These are phyloP conservation scores for Camponotus fellah DNA, from an alignment of 2,888 invertebrate species.

Conservation along the genomic window DNA sequence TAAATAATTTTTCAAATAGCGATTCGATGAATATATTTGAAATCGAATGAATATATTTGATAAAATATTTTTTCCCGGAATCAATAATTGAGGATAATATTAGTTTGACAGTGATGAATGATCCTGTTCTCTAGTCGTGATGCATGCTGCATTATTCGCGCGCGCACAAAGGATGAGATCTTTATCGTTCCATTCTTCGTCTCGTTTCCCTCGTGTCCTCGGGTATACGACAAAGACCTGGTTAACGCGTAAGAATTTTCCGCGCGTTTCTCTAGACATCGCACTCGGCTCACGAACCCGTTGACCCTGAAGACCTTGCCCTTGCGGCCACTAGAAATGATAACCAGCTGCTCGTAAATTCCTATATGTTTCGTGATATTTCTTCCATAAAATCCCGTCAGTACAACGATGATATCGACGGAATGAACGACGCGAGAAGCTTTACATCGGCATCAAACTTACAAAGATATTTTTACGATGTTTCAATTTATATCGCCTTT, in stretches of 20 bases:
- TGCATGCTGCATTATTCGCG: conserved; percentile 23
- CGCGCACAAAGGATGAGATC: conserved; percentile 21
- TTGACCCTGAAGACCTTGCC: conserved; percentile 63
- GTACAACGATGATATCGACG: conserved; percentile 1
- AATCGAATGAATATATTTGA: background rate
- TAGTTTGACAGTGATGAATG: conserved; percentile 16
- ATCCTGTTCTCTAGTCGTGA: background rate
- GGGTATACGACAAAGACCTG: conserved; percentile 6
- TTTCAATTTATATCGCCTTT: background rate
- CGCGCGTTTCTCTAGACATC: conserved; percentile 45
- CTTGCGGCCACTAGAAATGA: conserved; percentile 42
- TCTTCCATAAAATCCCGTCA: conserved; percentile 21
- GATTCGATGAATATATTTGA: background rate
- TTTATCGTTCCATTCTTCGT: background rate
- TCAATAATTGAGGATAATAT: background rate
- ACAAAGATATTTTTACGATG: conserved; percentile 6
- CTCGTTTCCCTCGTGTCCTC: background rate
- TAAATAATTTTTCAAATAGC: background rate
- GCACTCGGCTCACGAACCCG: conserved; percentile 39
- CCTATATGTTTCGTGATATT: conserved; percentile 3
- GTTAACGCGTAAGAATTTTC: conserved; percentile 57
- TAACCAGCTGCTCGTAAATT: conserved; percentile 45
- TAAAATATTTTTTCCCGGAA: background rate
- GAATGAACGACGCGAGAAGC: background rate
- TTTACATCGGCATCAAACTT: background rate